phyloP scores from a whole-genome alignment of 2,797 vertebrate genomes.

The Xiphophorus birchmanni region DNA sequence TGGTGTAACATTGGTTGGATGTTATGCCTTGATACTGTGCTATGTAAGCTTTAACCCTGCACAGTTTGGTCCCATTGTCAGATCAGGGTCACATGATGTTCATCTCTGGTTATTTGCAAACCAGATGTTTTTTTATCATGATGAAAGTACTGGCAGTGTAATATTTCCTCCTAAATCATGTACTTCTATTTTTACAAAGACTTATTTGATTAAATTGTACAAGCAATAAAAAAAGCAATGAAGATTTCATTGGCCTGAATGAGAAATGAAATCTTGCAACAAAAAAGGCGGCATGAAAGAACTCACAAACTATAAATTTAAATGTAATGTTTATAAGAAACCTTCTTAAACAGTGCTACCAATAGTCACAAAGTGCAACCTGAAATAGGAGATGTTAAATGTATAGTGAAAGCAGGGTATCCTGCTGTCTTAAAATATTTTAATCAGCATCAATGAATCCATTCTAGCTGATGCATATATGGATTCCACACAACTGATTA shows the following conservation, averaged over 20 bases:
- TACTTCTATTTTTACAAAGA: conserved; percentile 20
- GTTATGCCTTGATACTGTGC: neutral
- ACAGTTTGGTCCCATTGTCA: conserved; percentile 78
- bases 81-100: conserved; percentile 44
- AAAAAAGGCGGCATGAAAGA: conserved; percentile 12
- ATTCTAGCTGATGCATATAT: neutral
- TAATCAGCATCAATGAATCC: conserved; percentile 34
- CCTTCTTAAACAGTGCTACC: conserved; percentile 51
- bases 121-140: neutral
- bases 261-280: conserved; percentile 8
- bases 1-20: conserved; percentile 10
- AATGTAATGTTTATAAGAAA: conserved; percentile 28
- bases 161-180: conserved; percentile 7
- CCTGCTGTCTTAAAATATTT: conserved; percentile 15
- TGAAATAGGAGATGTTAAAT: conserved; percentile 29
- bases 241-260: neutral
- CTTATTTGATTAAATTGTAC: conserved; percentile 12
- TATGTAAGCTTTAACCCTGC: conserved; percentile 52
- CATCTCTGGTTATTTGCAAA: conserved; percentile 12
- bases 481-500: conserved; percentile 1
- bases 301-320: conserved; percentile 16
- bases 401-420: conserved; percentile 21
- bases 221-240: neutral
- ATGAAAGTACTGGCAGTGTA: conserved; percentile 13
- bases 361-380: conserved; percentile 34